Evolutionary conservation across 1,140 invertebrate species (phyloP).

Genomic region (Popillia japonica): DNA sequence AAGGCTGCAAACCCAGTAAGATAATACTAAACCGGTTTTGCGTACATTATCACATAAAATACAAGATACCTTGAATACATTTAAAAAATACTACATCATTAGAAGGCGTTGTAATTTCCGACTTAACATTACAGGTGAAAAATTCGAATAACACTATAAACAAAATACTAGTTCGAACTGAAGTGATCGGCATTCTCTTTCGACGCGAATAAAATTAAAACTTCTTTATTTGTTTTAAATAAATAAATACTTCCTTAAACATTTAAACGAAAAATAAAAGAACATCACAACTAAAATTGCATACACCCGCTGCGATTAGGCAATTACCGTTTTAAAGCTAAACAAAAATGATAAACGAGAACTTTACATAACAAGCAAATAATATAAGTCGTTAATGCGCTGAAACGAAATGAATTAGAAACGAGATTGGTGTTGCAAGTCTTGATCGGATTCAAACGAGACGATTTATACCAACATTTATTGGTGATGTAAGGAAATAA

Average conservation of each 20-base stretch:
- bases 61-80: conserved; percentile 44
- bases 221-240: too few species aligned
- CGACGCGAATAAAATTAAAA: conserved; percentile 10
- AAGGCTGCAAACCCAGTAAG: background rate
- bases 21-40: background rate
- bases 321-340: conserved; percentile 42
- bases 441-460: too few species aligned
- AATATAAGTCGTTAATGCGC: background rate
- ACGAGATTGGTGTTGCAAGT: too few species aligned
- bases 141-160: background rate
- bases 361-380: conserved; percentile 1
- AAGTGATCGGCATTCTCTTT: conserved; percentile 20
- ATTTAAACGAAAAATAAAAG: conserved; percentile 27
- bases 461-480: too few species aligned
- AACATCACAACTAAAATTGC: conserved; percentile 27
- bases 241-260: conserved; percentile 33
- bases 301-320: background rate
- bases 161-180: background rate
- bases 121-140: conserved; percentile 4
- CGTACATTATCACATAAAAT: conserved; percentile 44
- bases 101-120: background rate
- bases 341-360: conserved; percentile 35
- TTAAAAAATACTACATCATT: conserved; percentile 25
- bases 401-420: too few species aligned
- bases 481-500: too few species aligned